phyloP scores from a whole-genome alignment of 2,797 vertebrate genomes.

The Sphenodon punctatus region DNA sequence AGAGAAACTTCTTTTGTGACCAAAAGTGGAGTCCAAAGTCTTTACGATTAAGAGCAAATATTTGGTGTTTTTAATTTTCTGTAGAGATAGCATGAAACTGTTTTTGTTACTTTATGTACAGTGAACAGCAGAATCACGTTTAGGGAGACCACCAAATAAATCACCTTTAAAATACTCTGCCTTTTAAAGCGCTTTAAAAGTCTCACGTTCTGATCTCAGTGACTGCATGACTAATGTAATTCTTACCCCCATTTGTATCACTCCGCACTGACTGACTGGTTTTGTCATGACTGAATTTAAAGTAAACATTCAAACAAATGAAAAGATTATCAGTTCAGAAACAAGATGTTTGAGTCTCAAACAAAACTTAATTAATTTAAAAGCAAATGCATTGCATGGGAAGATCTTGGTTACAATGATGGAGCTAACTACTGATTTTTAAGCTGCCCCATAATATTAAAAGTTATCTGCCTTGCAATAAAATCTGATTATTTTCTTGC shows the following conservation, averaged over 20 bases:
- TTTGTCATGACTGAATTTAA: slow-evolving; percentile 50
- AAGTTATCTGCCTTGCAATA: slow-evolving; percentile 55
- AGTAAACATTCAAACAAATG: slow-evolving; percentile 31
- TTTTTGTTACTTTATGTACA: slow-evolving; percentile 60
- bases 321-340: slow-evolving; percentile 46
- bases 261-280: slow-evolving; percentile 39
- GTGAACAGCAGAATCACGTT: slow-evolving; percentile 66
- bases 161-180: slow-evolving; percentile 65
- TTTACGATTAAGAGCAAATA: slow-evolving; percentile 55
- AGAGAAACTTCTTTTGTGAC: slow-evolving; percentile 62
- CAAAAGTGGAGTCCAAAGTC: slow-evolving; percentile 60
- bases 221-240: slow-evolving; percentile 47
- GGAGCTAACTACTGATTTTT: slow-evolving; percentile 60
- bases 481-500: slow-evolving; percentile 44
- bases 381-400: slow-evolving; percentile 64
- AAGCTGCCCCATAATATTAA: slow-evolving; percentile 62
- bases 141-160: slow-evolving; percentile 54
- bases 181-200: slow-evolving; percentile 75
- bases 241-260: slow-evolving; percentile 59
- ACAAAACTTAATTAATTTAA: slow-evolving; percentile 20
- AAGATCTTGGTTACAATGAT: slow-evolving; percentile 28
- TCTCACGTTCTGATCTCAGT: slow-evolving; percentile 56
- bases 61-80: slow-evolving; percentile 55
- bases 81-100: slow-evolving; percentile 56
- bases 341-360: slow-evolving; percentile 45